Evolutionary conservation across 2,888 invertebrate genomes (phyloP).

Genomic region (Leptinotarsa haldemani): DNA sequence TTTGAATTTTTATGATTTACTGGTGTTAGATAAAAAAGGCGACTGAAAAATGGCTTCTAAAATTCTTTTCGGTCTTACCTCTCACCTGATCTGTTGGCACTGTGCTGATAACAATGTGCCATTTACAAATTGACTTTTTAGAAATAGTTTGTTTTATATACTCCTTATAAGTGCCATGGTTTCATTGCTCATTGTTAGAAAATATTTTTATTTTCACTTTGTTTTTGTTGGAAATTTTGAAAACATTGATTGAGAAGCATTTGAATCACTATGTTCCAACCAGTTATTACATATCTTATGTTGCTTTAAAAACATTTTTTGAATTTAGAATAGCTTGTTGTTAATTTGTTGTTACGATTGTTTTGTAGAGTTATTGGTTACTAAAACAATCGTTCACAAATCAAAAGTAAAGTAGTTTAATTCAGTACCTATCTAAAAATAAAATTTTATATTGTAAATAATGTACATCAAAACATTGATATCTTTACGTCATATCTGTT

Average conservation of each 20-base stretch:
- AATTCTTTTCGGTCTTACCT: background rate
- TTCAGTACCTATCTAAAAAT: slow-evolving; percentile 38
- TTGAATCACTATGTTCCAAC: slow-evolving; percentile 30
- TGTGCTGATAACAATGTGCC: slow-evolving; percentile 38
- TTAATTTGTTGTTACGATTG: slow-evolving; percentile 1
- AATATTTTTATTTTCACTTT: background rate
- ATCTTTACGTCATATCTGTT: slow-evolving; percentile 59
- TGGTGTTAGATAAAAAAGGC: too few species aligned
- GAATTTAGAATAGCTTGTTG: slow-evolving; percentile 16
- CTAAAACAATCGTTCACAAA: slow-evolving; percentile 30
- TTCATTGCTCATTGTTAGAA: slow-evolving; percentile 17
- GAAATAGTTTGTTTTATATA: slow-evolving; percentile 3
- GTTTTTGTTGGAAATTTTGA: slow-evolving; percentile 9
- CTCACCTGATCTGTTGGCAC: slow-evolving; percentile 3
- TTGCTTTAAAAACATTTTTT: slow-evolving; percentile 34
- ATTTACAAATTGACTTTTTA: slow-evolving; percentile 16
- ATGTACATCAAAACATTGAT: slow-evolving; percentile 52
- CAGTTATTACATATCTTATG: slow-evolving; percentile 38
- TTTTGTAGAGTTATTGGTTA: slow-evolving; percentile 19
- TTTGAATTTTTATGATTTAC: too few species aligned
- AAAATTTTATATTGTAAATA: slow-evolving; percentile 52
- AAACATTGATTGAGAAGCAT: background rate
- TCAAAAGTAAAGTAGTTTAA: slow-evolving; percentile 40
- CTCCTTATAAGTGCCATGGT: slow-evolving; percentile 38
- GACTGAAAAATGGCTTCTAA: too few species aligned